Evolutionary conservation across 2,888 invertebrate species (phyloP).

Genomic region (Megaustenia siamemsis): DNA sequence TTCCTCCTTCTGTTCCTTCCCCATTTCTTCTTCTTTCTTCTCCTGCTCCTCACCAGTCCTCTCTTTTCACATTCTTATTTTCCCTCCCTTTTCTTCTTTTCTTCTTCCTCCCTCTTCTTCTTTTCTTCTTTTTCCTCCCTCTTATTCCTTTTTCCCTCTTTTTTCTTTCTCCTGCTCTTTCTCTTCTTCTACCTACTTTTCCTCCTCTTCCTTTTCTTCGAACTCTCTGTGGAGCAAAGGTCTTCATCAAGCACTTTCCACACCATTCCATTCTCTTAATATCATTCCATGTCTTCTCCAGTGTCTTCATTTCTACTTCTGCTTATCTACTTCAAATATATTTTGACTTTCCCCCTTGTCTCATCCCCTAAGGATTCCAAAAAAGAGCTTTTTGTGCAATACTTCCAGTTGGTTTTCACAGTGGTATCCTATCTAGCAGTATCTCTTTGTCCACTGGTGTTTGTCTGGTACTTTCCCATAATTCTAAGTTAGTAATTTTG

Average conservation of each 20-base stretch:
- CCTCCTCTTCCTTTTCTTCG: not conserved
- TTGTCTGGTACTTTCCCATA: too few relatives aligned
- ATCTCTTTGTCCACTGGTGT: too few relatives aligned
- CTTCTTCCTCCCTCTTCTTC: not conserved
- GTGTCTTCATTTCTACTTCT: not conserved
- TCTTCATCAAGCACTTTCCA: not conserved
- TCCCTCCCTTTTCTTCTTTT: not conserved
- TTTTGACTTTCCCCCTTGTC: not conserved
- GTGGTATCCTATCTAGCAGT: too few relatives aligned
- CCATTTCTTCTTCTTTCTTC: slow-evolving; percentile 1
- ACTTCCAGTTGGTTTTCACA: too few relatives aligned
- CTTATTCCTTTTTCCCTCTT: not conserved
- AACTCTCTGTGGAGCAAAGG: not conserved
- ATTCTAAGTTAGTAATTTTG: too few relatives aligned
- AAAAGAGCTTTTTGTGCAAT: too few relatives aligned
- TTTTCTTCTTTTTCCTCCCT: not conserved
- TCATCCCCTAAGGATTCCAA: too few relatives aligned
- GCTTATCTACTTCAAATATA: not conserved
- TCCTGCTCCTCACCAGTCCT: not conserved
- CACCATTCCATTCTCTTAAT: not conserved
- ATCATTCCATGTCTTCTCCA: not conserved
- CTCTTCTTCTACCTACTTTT: not conserved
- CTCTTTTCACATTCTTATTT: not conserved
- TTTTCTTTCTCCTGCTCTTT: not conserved
- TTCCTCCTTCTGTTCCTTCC: not conserved